Evolutionary conservation across 2,113 vertebrate genomes (phyloP).

Genomic region (Trematomus loennbergii): DNA sequence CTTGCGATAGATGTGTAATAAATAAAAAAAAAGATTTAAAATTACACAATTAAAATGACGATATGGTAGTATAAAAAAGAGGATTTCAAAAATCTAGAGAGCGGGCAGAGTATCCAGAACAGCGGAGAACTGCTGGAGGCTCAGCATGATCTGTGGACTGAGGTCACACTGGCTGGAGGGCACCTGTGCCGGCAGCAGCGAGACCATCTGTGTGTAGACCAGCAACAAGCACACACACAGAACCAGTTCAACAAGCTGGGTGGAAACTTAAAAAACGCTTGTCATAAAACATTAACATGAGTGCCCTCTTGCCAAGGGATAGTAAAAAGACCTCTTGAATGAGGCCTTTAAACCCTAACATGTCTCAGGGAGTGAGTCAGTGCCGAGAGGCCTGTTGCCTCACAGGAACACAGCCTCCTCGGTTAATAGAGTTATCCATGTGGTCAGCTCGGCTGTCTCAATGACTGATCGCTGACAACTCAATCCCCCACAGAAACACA

Average conservation of each 20-base stretch:
- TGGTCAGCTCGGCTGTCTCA: constrained; percentile 52
- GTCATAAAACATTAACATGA: constrained; percentile 63
- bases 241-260: constrained; percentile 17
- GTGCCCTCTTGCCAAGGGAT: constrained; percentile 23
- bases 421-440: constrained; percentile 53
- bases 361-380: constrained; percentile 31
- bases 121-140: constrained; percentile 33
- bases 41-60: too few relatives aligned
- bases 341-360: constrained; percentile 14
- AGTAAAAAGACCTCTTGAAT: constrained; percentile 24
- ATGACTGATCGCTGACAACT: constrained; percentile 65
- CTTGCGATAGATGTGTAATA: too few relatives aligned
- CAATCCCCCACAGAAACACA: constrained; percentile 51
- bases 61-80: too few relatives aligned
- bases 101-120: constrained; percentile 25
- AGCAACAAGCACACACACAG: neutral
- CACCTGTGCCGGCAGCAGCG: constrained; percentile 34
- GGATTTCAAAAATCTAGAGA: neutral
- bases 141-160: constrained; percentile 15
- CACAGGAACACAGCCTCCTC: constrained; percentile 47
- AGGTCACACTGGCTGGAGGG: constrained; percentile 30
- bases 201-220: constrained; percentile 43
- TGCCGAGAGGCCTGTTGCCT: constrained; percentile 42
- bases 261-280: constrained; percentile 39
- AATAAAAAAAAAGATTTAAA: too few relatives aligned